phyloP scores from a whole-genome alignment of 2,113 vertebrate genomes.

The Mustela nigripes region DNA sequence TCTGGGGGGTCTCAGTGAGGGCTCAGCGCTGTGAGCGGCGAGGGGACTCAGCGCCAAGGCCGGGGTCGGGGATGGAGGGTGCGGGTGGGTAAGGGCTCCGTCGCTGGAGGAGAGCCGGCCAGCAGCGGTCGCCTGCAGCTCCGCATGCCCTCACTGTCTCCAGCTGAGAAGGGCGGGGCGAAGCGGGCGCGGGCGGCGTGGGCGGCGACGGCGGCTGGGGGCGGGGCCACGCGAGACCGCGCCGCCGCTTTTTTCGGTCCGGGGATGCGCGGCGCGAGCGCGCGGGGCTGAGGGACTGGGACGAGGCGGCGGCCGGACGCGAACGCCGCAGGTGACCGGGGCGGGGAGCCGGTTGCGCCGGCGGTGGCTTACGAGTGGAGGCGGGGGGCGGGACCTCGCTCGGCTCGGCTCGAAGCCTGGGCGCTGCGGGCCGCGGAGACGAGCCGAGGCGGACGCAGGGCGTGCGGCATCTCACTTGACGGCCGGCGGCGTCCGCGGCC shows the following conservation, averaged over 20 bases:
- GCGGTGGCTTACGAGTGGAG: conserved; percentile 2
- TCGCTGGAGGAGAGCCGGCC: accelerated
- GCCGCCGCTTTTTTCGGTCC: not conserved
- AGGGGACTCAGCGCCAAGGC: not conserved
- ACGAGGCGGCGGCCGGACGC: not conserved
- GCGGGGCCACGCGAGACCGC: not conserved
- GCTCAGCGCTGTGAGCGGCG: not conserved
- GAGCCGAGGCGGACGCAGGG: not conserved
- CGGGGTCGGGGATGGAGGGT: no score
- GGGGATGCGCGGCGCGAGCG: conserved; percentile 67
- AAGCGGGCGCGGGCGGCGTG: not conserved
- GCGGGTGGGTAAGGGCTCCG: not conserved
- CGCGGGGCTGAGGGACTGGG: not conserved
- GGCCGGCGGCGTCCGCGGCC: conserved; percentile 70
- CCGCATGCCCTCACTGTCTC: accelerated
- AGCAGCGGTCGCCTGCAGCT: accelerated
- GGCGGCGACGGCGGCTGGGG: not conserved
- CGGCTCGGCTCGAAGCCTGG: not conserved
- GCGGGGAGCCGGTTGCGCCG: not conserved
- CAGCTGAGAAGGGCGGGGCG: not conserved
- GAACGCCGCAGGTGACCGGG: conserved; percentile 51
- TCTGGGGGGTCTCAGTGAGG: no score
- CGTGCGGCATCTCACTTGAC: conserved; percentile 19
- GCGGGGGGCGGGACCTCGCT: conserved; percentile 4
- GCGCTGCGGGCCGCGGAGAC: not conserved